Base-by-base conservation (phyloP, 53 echinoderm and acorn worm genomes). In the Temnopleurus reevesii region DNA sequence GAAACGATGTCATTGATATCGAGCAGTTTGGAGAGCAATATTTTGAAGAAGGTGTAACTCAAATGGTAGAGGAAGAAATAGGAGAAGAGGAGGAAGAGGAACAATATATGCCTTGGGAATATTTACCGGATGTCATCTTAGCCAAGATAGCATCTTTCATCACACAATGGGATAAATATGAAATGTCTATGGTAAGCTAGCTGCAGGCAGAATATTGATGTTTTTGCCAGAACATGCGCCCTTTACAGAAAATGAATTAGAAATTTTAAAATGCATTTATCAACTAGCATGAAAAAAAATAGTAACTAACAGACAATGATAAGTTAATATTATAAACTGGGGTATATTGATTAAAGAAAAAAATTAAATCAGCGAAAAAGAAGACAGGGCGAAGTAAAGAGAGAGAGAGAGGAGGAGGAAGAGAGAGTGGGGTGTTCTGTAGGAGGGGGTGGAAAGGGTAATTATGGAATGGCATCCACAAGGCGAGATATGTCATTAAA, bases 71-170 rank as follows among this genome's bases (percentile, higher is more conserved):
- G 13, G 60, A 46, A 18, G 77, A 77, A 26, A 51, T 27, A 2
- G 80, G 49, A 1, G 82, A 82, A 5, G 81, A 81, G 4, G 43
- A 63, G 8, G 86, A 46, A 44, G 86, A 63, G 19, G 86, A 86
- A 5, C 26, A 65, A 1, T 3, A 8, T 1, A 51, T 71, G 8
- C 31, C 35, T 46, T 96, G 96, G 96, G 80, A 38, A 0, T 33
- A 19, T 26, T 58, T 94, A 18, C 96, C 96, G 4, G 94, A 93
- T 77, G 33, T 93, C 31, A 45, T 92, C 30, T 28, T 94, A 8
- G 59, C 92, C 2, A 83, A 90, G 84, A 92, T 96, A 80, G 96
- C 96, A 18, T 92, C 92, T 2, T 93, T 77, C 49, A 30, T 94
- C 23, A 85, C 81, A 34, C 91, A 92, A 44, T 94, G 94, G 94